phyloP scores from a whole-genome alignment of 2,113 vertebrate genomes.

The Callocephalon fimbriatum region DNA sequence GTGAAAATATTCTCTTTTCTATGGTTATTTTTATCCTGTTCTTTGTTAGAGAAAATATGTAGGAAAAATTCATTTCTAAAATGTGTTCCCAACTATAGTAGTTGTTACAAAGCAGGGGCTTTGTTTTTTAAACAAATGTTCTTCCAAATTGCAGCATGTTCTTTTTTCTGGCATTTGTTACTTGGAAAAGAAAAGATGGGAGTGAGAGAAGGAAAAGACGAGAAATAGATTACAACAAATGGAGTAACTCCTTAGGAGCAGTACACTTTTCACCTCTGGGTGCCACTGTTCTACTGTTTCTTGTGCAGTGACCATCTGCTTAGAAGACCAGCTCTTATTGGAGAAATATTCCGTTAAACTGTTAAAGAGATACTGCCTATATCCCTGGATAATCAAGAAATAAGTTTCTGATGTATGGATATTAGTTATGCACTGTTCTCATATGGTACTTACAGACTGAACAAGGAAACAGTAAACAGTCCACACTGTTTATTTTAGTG shows the following conservation, averaged over 20 bases:
- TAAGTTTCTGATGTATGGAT: conserved; percentile 33
- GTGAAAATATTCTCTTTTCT: not conserved
- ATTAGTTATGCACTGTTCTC: conserved; percentile 45
- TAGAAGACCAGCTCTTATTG: conserved; percentile 41
- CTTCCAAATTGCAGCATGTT: conserved; percentile 7
- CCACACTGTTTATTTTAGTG: not conserved
- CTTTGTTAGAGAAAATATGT: conserved; percentile 13
- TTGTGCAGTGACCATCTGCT: conserved; percentile 62
- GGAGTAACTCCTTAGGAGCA: conserved; percentile 35
- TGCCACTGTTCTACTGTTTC: conserved; percentile 83
- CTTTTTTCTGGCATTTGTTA: conserved; percentile 25
- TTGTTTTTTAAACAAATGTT: conserved; percentile 1
- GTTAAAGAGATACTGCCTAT: conserved; percentile 71
- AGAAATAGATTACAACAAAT: conserved; percentile 28
- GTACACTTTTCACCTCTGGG: conserved; percentile 78
- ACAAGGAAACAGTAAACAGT: conserved; percentile 29
- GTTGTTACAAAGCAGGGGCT: not conserved
- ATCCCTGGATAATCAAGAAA: conserved; percentile 46
- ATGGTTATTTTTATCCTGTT: conserved; percentile 50
- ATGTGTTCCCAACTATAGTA: not conserved
- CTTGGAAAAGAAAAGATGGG: conserved; percentile 27
- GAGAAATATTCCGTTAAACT: conserved; percentile 48
- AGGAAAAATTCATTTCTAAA: conserved; percentile 28
- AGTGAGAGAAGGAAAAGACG: conserved; percentile 41
- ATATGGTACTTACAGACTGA: conserved; percentile 41